These are phyloP conservation scores for Wiebesia pumilae DNA, from an alignment of 1,140 invertebrate species.

Conservation along the genomic window DNA sequence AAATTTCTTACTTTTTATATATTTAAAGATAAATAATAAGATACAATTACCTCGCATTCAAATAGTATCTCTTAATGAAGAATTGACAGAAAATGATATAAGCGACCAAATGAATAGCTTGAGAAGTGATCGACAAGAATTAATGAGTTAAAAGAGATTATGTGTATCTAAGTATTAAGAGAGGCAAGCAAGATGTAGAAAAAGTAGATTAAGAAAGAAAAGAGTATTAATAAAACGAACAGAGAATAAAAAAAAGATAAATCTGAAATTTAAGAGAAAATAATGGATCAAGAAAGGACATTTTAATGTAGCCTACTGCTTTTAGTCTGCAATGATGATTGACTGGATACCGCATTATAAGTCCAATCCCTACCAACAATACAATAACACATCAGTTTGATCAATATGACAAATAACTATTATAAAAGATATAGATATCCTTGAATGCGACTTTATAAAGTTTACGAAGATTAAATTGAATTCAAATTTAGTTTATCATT, in stretches of 20 bases:
- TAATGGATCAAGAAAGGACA: conserved; percentile 60
- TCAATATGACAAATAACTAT: not conserved
- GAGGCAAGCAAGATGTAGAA: conserved; percentile 47
- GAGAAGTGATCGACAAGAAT: conserved; percentile 19
- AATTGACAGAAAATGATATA: conserved; percentile 21
- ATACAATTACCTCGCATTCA: not conserved
- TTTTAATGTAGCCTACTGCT: conserved; percentile 72
- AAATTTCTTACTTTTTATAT: too few species aligned
- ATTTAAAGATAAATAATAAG: too few species aligned
- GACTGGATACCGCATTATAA: conserved; percentile 67
- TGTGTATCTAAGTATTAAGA: conserved; percentile 41
- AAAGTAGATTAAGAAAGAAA: conserved; percentile 37
- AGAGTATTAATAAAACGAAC: conserved; percentile 45
- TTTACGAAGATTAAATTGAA: not conserved
- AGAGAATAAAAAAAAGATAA: conserved; percentile 53
- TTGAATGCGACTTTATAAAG: not conserved
- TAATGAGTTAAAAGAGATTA: conserved; percentile 26
- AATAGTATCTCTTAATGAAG: not conserved
- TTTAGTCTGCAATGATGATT: conserved; percentile 72
- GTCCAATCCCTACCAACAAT: conserved; percentile 72
- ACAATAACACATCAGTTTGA: conserved; percentile 69
- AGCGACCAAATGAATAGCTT: conserved; percentile 24
- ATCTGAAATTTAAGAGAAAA: conserved; percentile 54
- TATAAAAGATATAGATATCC: not conserved
- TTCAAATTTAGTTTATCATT: too few species aligned